These are phyloP conservation scores for Pandemis cinnamomeana DNA, from an alignment of 2,888 invertebrate genomes.

Conservation along the genomic window DNA sequence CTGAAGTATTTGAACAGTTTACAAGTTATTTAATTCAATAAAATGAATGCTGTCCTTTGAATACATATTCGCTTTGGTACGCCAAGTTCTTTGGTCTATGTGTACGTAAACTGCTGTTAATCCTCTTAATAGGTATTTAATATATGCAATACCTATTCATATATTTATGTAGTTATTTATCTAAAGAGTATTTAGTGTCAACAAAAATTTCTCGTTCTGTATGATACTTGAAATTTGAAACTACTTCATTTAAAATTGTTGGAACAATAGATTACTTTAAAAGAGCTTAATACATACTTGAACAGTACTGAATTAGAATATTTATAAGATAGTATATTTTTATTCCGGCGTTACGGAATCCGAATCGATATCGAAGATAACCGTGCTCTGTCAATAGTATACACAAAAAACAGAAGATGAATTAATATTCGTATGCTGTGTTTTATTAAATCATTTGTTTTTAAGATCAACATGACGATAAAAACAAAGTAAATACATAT, in stretches of 20 bases:
- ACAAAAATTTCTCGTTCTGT: no score
- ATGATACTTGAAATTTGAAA: background rate
- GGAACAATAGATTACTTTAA: slow-evolving; percentile 22
- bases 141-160: no score
- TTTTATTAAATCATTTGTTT: no score
- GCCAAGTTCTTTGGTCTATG: background rate
- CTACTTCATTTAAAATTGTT: slow-evolving; percentile 12
- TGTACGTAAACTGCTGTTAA: background rate
- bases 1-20: slow-evolving; percentile 14
- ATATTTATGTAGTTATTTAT: no score
- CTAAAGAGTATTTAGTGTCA: no score
- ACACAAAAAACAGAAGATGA: slow-evolving; percentile 6
- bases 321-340: slow-evolving; percentile 50
- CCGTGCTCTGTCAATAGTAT: slow-evolving; percentile 26
- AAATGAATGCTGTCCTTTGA: background rate
- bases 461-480: no score
- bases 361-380: slow-evolving; percentile 44
- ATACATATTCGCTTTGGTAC: background rate
- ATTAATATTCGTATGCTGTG: background rate
- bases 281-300: slow-evolving; percentile 10
- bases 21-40: slow-evolving; percentile 7
- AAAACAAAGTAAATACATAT: no score
- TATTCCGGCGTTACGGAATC: slow-evolving; percentile 49
- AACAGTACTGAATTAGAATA: slow-evolving; percentile 51
- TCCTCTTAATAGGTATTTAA: no score